Conservation (phyloP, 2,888 invertebrate genomes). For the Drosophila macrospina region DNA sequence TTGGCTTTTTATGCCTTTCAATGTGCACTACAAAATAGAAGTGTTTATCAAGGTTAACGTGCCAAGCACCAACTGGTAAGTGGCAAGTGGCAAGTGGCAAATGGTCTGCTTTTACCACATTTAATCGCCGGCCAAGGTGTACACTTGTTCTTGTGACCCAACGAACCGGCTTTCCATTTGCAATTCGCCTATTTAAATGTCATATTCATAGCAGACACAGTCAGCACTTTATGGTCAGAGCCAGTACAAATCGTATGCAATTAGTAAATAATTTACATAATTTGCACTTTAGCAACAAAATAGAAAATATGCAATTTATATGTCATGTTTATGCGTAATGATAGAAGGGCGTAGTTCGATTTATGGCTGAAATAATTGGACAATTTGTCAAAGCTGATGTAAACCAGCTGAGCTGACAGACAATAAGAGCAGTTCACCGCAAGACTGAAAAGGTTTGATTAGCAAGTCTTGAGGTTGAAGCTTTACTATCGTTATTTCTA, state of each 20-base stretch:
- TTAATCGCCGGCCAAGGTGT: conserved; percentile 44
- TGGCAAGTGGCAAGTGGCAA: conserved; percentile 32
- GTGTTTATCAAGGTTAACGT: conserved; percentile 73
- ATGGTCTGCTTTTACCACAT: conserved; percentile 64
- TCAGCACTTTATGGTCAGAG: conserved; percentile 27
- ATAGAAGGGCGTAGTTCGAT: conserved; percentile 6
- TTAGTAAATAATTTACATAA: conserved; percentile 36
- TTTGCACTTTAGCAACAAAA: conserved; percentile 9
- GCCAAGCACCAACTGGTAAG: conserved; percentile 40
- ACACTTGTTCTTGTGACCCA: conserved; percentile 64
- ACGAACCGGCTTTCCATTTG: conserved; percentile 3
- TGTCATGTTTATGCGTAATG: conserved; percentile 17
- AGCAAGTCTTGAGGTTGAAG: too few relatives aligned
- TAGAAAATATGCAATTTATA: conserved; percentile 12
- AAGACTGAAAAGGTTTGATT: not conserved
- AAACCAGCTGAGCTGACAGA: not conserved
- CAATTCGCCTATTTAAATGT: conserved; percentile 2
- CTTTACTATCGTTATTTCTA: not conserved
- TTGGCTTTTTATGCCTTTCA: conserved; percentile 40
- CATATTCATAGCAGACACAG: conserved; percentile 16
- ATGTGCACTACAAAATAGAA: conserved; percentile 35
- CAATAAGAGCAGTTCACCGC: too few relatives aligned
- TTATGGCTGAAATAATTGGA: conserved; percentile 12
- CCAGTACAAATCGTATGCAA: conserved; percentile 32
- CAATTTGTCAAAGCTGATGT: conserved; percentile 9